Percentiles rank a stretch among this genome's conserved stretches.
Evolutionary conservation across 2,113 vertebrate genomes (phyloP).

Genomic region (Arizona elegans): DNA sequence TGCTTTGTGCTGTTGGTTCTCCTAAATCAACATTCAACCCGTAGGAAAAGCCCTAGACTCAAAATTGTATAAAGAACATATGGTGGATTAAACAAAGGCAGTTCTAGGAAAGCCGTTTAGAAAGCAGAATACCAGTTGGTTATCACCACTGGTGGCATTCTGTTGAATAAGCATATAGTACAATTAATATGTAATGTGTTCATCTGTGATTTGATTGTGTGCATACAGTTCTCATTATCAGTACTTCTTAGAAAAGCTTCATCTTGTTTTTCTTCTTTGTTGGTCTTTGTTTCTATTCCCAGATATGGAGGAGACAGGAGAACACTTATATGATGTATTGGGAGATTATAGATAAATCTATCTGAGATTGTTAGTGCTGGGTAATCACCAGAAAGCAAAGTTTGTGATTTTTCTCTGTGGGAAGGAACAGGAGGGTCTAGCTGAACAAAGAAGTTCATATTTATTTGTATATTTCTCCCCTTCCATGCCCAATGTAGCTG

Average conservation of each 20-base stretch:
- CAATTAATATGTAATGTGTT: neutral
- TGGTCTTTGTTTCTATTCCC: neutral
- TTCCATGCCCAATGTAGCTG: neutral
- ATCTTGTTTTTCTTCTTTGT: neutral
- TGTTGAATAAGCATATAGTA: neutral
- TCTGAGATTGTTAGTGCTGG: neutral
- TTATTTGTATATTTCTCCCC: neutral
- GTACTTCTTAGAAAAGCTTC: neutral
- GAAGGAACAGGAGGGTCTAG: neutral
- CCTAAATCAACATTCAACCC: neutral
- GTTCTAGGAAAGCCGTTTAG: slow-evolving; percentile 11
- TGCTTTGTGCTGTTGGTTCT: neutral
- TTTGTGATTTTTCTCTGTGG: neutral
- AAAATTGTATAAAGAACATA: neutral
- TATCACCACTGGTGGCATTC: neutral
- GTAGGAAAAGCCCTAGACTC: neutral
- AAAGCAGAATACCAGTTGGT: neutral
- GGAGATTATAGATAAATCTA: neutral
- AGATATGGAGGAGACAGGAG: neutral
- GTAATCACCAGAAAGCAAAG: neutral
- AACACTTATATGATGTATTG: neutral
- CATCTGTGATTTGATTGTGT: neutral
- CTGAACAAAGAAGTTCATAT: neutral
- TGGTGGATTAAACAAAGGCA: slow-evolving; percentile 8
- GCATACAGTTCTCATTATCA: neutral